Conservation (phyloP, 2,797 vertebrate genomes). For the Mus spretus region DNA sequence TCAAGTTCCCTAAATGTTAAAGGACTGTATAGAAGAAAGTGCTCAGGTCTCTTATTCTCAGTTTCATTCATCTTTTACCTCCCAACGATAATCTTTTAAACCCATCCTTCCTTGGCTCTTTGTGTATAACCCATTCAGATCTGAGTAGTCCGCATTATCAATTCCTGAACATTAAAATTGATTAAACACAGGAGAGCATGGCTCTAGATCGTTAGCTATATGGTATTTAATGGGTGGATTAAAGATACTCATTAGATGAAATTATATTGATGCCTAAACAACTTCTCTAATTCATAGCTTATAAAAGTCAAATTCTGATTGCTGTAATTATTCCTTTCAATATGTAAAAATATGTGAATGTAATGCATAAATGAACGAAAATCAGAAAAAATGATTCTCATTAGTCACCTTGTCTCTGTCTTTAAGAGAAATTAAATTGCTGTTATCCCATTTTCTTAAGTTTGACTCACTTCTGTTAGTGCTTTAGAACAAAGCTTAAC, state of each 20-base stretch:
- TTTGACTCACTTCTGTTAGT: conserved; percentile 81
- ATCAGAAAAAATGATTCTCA: conserved; percentile 73
- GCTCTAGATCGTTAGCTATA: conserved; percentile 68
- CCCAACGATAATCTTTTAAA: not conserved
- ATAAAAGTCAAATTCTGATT: conserved; percentile 86
- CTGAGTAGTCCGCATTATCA: not conserved
- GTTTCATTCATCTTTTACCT: conserved; percentile 15
- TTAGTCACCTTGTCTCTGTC: conserved; percentile 86
- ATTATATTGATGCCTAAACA: conserved; percentile 82
- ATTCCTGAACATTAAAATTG: conserved; percentile 58
- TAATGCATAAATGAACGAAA: conserved; percentile 80
- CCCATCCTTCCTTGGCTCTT: not conserved
- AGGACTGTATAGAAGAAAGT: not conserved
- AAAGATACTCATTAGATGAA: conserved; percentile 82
- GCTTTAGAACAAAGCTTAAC: conserved; percentile 81
- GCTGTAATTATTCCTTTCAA: conserved; percentile 88
- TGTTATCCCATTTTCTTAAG: conserved; percentile 83
- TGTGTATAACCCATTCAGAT: conserved; percentile 1
- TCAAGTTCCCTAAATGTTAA: not conserved
- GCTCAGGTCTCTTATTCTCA: too few species aligned
- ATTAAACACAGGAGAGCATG: conserved; percentile 11
- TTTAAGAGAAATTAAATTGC: conserved; percentile 79
- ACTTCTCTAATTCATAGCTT: conserved; percentile 78
- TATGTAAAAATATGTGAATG: conserved; percentile 81
- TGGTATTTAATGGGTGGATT: conserved; percentile 82